These are phyloP conservation scores for Ormyrus nitidulus DNA, from an alignment of 2,888 invertebrate genomes.

Conservation along the genomic window DNA sequence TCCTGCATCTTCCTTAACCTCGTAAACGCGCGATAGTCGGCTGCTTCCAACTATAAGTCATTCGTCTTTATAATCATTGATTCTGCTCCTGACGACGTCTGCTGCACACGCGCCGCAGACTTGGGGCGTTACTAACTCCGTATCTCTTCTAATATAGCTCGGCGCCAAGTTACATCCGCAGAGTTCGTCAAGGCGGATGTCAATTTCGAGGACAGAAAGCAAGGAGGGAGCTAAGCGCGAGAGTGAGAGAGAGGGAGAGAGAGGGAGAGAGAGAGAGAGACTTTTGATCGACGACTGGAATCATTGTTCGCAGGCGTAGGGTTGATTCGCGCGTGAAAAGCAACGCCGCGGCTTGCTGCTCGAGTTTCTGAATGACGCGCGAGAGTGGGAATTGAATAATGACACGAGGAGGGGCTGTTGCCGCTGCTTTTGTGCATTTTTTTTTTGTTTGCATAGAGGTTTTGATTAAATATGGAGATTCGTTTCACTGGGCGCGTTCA, in stretches of 20 bases:
- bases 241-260: not conserved
- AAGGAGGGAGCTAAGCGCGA: too few relatives aligned
- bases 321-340: too few relatives aligned
- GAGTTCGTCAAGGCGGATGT: constrained; percentile 18
- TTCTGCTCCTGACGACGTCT: constrained; percentile 46
- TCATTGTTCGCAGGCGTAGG: not conserved
- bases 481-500: not conserved
- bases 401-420: not conserved
- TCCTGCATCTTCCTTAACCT: constrained; percentile 4
- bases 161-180: not conserved
- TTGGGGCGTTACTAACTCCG: not conserved
- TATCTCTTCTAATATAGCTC: not conserved
- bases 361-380: too few relatives aligned
- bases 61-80: constrained; percentile 49
- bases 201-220: not conserved
- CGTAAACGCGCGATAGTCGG: not conserved
- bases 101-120: constrained; percentile 21
- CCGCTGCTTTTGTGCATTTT: not conserved
- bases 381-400: too few relatives aligned
- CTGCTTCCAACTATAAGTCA: constrained; percentile 39
- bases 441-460: not conserved
- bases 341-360: too few relatives aligned
- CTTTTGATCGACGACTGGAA: constrained; percentile 7
- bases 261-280: not conserved
- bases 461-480: constrained; percentile 21